phyloP scores from a whole-genome alignment of 2,797 vertebrate genomes.

The Coracias cyanogaster region DNA sequence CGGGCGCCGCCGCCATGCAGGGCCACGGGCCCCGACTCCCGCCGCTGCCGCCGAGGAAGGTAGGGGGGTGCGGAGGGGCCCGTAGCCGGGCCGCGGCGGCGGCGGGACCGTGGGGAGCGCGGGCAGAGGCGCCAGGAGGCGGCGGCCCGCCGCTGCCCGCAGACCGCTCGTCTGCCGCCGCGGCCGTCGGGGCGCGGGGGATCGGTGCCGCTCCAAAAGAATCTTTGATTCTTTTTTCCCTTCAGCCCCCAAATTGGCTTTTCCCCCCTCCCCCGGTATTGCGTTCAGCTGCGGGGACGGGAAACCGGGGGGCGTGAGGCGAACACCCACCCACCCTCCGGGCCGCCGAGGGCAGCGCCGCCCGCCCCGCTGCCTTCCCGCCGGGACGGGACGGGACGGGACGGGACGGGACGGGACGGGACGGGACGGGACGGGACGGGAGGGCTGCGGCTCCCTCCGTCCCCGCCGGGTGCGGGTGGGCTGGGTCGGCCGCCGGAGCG shows the following conservation, averaged over 20 bases:
- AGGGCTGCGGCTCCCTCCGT: neutral
- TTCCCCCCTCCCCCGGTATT: neutral
- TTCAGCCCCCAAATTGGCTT: fast-evolving
- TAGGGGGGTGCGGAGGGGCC: neutral
- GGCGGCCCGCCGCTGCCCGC: neutral
- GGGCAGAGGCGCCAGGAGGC: neutral
- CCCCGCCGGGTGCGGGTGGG: neutral
- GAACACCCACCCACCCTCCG: neutral
- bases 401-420: no score
- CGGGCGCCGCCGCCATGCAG: neutral
- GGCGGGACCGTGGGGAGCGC: neutral
- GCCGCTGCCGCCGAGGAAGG: neutral
- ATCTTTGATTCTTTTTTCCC: neutral
- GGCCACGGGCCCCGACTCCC: neutral
- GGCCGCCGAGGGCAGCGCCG: neutral
- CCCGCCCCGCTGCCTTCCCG: neutral
- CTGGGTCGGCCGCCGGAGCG: neutral
- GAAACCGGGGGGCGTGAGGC: neutral
- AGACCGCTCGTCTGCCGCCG: neutral
- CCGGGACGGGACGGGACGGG: neutral
- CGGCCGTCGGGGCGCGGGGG: neutral
- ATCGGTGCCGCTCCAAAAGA: neutral
- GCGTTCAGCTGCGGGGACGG: neutral
- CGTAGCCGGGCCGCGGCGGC: neutral
- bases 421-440: no score